A percentile compares a stretch with the other conserved stretches of the same genome.
Evolutionary conservation across 1,140 invertebrate genomes (phyloP).

Genomic region (Hestina assimilis): DNA sequence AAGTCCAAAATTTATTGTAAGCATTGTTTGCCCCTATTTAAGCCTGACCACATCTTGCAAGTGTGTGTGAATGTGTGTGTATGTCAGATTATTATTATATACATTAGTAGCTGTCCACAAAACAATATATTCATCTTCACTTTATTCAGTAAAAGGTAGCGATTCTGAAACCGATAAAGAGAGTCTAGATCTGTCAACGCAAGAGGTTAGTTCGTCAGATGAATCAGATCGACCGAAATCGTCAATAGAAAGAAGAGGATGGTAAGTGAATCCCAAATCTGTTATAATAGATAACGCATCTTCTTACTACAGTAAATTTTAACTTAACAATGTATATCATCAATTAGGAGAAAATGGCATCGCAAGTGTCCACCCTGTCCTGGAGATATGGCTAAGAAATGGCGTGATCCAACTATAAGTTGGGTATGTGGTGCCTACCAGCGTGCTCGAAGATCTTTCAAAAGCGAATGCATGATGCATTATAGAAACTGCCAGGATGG

Average conservation of each 20-base stretch:
- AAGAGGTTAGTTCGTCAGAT: conserved; percentile 15
- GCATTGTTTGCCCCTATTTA: too few species aligned
- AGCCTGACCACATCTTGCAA: too few species aligned
- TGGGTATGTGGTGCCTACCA: conserved; percentile 66
- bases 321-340: background rate
- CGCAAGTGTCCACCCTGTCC: conserved; percentile 52
- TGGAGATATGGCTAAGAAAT: conserved; percentile 51
- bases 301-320: too few species aligned
- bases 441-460: conserved; percentile 54
- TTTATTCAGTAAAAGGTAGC: background rate
- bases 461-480: conserved; percentile 67
- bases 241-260: conserved; percentile 34
- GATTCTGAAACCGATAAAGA: conserved; percentile 12
- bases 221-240: conserved; percentile 30
- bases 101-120: too few species aligned
- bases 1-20: too few species aligned
- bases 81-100: too few species aligned
- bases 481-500: conserved; percentile 70
- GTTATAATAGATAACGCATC: too few species aligned
- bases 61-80: too few species aligned
- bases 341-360: conserved; percentile 59
- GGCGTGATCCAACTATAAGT: conserved; percentile 39
- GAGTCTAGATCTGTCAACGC: conserved; percentile 23
- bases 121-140: too few species aligned
- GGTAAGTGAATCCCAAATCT: conserved; percentile 27